Evolutionary conservation across 2,113 vertebrate species (phyloP).

Genomic region (Rhea pennata): DNA sequence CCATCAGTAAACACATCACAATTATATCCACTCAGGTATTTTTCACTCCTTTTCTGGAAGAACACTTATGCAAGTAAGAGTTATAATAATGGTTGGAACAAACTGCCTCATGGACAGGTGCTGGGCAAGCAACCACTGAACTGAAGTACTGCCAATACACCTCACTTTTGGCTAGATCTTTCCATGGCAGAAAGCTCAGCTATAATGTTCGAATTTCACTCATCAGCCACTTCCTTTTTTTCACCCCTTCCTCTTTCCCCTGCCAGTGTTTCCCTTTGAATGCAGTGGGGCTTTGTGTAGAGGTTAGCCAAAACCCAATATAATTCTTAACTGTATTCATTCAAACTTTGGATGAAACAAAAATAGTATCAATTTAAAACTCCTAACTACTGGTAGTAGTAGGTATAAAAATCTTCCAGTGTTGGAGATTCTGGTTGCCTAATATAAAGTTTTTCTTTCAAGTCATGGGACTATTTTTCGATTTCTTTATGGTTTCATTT

Average conservation of each 20-base stretch:
- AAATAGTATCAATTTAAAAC: background rate
- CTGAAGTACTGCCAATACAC: background rate
- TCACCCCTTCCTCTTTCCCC: background rate
- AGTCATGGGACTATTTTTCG: background rate
- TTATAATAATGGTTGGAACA: constrained; percentile 26
- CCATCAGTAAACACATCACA: background rate
- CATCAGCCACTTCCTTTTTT: constrained; percentile 18
- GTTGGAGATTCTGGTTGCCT: background rate
- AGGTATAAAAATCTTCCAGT: background rate
- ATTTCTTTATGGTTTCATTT: background rate
- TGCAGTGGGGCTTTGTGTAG: background rate
- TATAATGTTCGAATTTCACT: background rate
- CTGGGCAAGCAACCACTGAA: constrained; percentile 6
- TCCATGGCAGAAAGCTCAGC: background rate
- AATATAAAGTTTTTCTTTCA: background rate
- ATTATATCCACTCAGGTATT: background rate
- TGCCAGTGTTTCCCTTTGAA: background rate
- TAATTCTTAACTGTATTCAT: background rate
- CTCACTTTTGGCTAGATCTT: constrained; percentile 3
- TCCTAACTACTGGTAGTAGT: background rate
- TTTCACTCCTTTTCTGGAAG: constrained; percentile 1
- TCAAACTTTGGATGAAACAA: background rate
- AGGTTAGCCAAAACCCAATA: background rate
- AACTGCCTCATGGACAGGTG: constrained; percentile 46
- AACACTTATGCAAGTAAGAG: background rate